Percentiles rank a stretch among this genome's conserved stretches.
phyloP scores from a whole-genome alignment of 2,888 invertebrate genomes.

The Platycheirus rosarum region DNA sequence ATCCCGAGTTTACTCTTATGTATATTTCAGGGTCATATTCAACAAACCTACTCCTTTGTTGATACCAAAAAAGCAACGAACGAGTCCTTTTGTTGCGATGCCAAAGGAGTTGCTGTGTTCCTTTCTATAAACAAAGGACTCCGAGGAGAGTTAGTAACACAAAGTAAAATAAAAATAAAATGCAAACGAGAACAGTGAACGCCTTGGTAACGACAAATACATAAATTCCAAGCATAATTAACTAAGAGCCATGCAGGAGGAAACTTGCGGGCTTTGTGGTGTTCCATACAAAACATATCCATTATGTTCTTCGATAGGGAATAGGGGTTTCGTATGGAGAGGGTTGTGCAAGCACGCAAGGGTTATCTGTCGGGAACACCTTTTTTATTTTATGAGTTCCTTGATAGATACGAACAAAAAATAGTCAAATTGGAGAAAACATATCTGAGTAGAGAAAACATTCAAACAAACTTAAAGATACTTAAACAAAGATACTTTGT shows the following conservation, averaged over 20 bases:
- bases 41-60: neutral
- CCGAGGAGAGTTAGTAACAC: slow-evolving; percentile 11
- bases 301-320: neutral
- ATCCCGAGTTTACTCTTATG: too few relatives aligned
- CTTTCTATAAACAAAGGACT: slow-evolving; percentile 42
- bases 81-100: slow-evolving; percentile 44
- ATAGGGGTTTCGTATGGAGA: neutral
- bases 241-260: slow-evolving; percentile 46
- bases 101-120: slow-evolving; percentile 36
- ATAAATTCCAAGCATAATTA: slow-evolving; percentile 47
- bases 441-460: neutral
- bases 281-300: too few relatives aligned
- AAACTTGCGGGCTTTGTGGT: slow-evolving; percentile 46
- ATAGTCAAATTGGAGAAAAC: neutral
- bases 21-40: slow-evolving; percentile 31
- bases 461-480: neutral
- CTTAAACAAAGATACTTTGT: neutral
- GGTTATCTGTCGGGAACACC: slow-evolving; percentile 23
- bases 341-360: neutral
- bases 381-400: slow-evolving; percentile 5
- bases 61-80: neutral
- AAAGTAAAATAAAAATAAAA: neutral
- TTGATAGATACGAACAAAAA: neutral
- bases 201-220: slow-evolving; percentile 31
- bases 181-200: slow-evolving; percentile 2